Evolutionary conservation across 2,888 invertebrate genomes (phyloP).

Genomic region (Drosophila anomalipes): DNA sequence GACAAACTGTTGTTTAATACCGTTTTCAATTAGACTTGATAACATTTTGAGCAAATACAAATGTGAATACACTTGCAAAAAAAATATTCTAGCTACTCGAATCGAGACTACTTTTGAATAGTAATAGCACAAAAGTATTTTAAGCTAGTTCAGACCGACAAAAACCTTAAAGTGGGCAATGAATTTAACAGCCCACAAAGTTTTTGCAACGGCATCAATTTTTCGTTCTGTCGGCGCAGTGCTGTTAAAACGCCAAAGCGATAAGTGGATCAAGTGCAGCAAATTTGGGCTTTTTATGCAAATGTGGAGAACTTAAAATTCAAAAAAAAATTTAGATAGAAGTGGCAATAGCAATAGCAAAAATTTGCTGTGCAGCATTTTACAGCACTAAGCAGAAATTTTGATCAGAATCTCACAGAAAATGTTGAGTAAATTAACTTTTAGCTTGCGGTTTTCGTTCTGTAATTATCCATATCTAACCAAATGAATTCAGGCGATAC

Average conservation of each 20-base stretch:
- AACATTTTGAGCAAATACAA: slow-evolving; percentile 33
- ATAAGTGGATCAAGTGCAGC: background rate
- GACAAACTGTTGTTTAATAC: slow-evolving; percentile 77
- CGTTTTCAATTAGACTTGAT: slow-evolving; percentile 56
- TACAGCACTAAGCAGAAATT: background rate
- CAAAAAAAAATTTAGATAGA: background rate
- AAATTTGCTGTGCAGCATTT: background rate
- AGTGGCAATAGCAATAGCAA: background rate
- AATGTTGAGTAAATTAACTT: background rate
- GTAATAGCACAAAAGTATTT: background rate
- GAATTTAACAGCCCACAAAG: slow-evolving; percentile 1
- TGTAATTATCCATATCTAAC: background rate
- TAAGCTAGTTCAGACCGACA: background rate
- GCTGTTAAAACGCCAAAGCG: slow-evolving; percentile 5
- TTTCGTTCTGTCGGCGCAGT: background rate
- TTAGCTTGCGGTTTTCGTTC: background rate
- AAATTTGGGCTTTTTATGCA: background rate
- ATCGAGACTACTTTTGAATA: background rate
- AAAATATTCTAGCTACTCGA: too few relatives aligned
- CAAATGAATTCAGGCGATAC: background rate
- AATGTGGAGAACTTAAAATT: background rate
- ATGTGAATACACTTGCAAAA: slow-evolving; percentile 2
- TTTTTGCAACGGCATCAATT: slow-evolving; percentile 12
- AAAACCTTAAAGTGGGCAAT: background rate
- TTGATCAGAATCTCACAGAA: background rate